Base-by-base conservation (phyloP, 2,797 vertebrate species). In the Ceryle rudis region DNA sequence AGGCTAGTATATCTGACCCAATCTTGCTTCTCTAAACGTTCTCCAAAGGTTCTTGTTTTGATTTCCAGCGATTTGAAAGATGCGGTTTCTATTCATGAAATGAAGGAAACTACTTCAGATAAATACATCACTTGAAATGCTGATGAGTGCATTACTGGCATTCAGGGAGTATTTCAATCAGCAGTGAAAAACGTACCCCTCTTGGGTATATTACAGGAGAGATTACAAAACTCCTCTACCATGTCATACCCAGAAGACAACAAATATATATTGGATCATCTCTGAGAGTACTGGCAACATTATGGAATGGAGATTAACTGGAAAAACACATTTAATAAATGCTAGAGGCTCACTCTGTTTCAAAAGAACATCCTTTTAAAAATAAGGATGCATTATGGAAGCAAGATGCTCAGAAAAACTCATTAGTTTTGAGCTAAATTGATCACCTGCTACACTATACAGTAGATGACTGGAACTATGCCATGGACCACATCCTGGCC, bases 41-140 rank as follows among this genome's bases (percentile, higher is more conserved):
- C 52, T 55, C 58, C n/a, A 83, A 84, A 93, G 88, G 75, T 93
- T 81, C 74, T 87, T 83, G 61, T 64, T 86, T 91, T 61, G 39
- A 87, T 86, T 84, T 82, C 22, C 64, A 87, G 70, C 1, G 0
- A 71, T 90, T 93, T 74, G 85, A 95, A 94, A 93, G 62, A 51
- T 79, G 44, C 31, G 25, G 67, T 94, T 90, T 86, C 85, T 66
- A 80, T 96, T 97, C 89, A 90, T 96, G 87, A 95, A 89, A 96
- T 65, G 91, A 95, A 95, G 81, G 81, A 96, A 92, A 62, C 60
- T 96, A 81, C 77, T 95, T 90, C 93, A 92, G 79, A 90, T 91
- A 95, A 97, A 95, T 57, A 47, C 86, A 93, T 94, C 95, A 83
- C 92, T 96, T 94, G 92, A 97, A 97, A 97, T 86, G 84, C 89